Base-by-base conservation (phyloP, 2,797 vertebrate species). In the Luscinia megarhynchos region DNA sequence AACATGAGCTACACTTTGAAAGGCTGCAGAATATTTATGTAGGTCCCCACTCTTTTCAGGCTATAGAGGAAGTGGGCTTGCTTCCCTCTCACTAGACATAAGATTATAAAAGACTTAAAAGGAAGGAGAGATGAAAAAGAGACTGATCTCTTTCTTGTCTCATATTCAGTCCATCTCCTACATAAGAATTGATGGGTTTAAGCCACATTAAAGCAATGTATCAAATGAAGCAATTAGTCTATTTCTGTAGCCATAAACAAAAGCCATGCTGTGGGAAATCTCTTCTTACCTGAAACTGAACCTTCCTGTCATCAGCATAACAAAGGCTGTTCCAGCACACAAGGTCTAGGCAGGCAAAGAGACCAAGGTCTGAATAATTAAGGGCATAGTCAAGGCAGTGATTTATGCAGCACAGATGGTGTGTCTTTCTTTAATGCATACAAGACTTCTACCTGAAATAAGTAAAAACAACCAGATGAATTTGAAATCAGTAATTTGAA, bases 161-260 rank as follows among this genome's bases (percentile, higher is more conserved):
- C 20, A 11, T 66, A 43, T 51, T 74, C 45, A 36, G n/a, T 48
- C 53, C 6, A 43, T 19, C 32, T 76, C 34, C 40, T 51, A 59
- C 5, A 6, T n/a, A 58, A 58, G 11, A 89, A 45, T 1, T 12
- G 0, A 0, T 0, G 2, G 2, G 8, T 78, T 82, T 36, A 79
- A 83, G 19, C 16, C 32, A 74, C 26, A 48, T 77, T 51, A 54
- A 77, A 67, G 46, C 24, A 69, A 12, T 32, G 6, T 40, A 77
- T 67, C 27, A 77, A 63, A 83, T 55, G 10, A 92, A 92, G 23
- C 5, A 90, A 38, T 75, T 74, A 45, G 16, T 55, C 45, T 84
- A 9, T 40, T 92, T 87, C 69, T 43, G 6, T 58, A 72, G 54
- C 16, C 6, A 11, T n/a, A 84, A 86, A 80, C 45, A 88, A 84